Conservation (phyloP, 92 coral and sea anemone genomes). For the Parazoanthus atlanticus region DNA sequence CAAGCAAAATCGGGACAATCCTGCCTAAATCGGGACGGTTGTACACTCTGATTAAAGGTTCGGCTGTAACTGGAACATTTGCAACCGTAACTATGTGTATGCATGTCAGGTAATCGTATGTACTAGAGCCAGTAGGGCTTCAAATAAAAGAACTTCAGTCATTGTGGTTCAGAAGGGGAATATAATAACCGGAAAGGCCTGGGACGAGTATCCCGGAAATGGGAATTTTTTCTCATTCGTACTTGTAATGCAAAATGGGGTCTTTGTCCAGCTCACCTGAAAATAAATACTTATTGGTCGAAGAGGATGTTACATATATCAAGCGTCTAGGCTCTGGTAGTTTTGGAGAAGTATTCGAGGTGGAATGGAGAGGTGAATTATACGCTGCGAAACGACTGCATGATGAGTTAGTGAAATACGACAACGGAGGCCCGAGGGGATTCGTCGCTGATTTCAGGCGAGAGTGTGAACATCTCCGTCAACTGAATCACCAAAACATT, state of each 20-base stretch:
- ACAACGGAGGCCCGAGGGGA: conserved; percentile 31
- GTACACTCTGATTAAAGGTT: too few species aligned
- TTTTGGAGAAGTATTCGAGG: conserved; percentile 56
- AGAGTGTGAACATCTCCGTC: conserved; percentile 56
- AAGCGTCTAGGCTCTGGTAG: conserved; percentile 52
- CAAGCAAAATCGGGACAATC: too few species aligned
- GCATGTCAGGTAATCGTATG: too few species aligned
- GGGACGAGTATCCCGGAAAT: not conserved
- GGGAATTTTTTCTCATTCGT: not conserved
- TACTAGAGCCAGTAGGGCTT: too few species aligned
- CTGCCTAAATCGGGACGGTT: too few species aligned
- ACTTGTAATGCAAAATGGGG: conserved; percentile 5
- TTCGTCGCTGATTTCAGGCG: conserved; percentile 45
- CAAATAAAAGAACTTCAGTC: too few species aligned
- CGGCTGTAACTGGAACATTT: too few species aligned
- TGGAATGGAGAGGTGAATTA: conserved; percentile 48
- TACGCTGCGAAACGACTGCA: conserved; percentile 53
- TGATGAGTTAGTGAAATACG: conserved; percentile 38
- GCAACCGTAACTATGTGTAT: too few species aligned
- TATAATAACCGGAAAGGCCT: not conserved
- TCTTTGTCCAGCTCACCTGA: not conserved
- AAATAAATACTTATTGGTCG: not conserved
- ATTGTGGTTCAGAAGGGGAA: too few species aligned
- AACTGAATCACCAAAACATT: conserved; percentile 56
- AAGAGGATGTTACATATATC: conserved; percentile 10